phyloP scores from a whole-genome alignment of 2,888 invertebrate species.

The Cheilosia grossa region DNA sequence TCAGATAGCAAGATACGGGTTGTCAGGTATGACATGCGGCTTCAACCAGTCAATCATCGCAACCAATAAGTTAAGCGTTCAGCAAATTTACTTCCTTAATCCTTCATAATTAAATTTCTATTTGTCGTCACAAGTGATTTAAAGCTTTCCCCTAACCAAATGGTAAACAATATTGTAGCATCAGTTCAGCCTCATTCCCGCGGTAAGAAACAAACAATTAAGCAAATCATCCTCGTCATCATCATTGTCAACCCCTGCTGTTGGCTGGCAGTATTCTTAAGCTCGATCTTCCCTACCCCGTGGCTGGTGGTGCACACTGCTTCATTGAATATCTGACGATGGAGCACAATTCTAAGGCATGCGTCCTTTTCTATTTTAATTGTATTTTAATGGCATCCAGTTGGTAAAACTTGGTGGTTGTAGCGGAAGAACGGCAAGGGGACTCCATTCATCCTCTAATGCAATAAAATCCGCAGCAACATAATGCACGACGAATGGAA shows the following conservation, averaged over 20 bases:
- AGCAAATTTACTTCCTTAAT: slow-evolving; percentile 54
- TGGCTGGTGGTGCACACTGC: not conserved
- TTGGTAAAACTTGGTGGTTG: slow-evolving; percentile 45
- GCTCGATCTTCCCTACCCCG: not conserved
- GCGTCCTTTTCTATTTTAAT: slow-evolving; percentile 55
- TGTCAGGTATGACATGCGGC: not conserved
- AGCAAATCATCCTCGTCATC: slow-evolving; percentile 56
- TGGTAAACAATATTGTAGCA: slow-evolving; percentile 44
- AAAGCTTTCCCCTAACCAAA: slow-evolving; percentile 47
- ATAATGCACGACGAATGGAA: not conserved
- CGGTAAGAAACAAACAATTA: slow-evolving; percentile 65
- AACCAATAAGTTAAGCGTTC: slow-evolving; percentile 21
- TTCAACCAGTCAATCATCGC: not conserved
- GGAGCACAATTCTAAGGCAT: slow-evolving; percentile 61
- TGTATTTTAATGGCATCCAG: slow-evolving; percentile 71
- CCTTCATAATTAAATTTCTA: slow-evolving; percentile 63
- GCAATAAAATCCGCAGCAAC: slow-evolving; percentile 62
- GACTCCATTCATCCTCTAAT: slow-evolving; percentile 65
- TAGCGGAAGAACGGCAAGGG: slow-evolving; percentile 7
- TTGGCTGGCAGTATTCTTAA: slow-evolving; percentile 23
- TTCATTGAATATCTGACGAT: slow-evolving; percentile 48
- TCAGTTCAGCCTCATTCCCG: slow-evolving; percentile 45
- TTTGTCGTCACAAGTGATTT: slow-evolving; percentile 53
- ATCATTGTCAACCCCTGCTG: slow-evolving; percentile 54
- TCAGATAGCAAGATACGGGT: too few relatives aligned